Conservation (phyloP, 2,888 invertebrate species). For the Tenodera sinensis region DNA sequence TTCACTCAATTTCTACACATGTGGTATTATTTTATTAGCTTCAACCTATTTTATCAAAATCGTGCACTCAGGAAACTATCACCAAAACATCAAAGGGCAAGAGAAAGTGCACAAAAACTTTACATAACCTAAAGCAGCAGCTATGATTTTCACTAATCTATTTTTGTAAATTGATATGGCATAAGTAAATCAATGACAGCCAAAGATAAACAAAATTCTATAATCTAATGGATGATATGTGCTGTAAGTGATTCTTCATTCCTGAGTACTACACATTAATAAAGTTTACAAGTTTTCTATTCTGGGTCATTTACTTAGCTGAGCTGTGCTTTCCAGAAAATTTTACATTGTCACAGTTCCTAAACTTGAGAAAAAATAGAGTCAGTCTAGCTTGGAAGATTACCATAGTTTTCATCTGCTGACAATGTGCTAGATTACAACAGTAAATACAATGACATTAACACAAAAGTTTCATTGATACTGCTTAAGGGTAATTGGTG, state of each 20-base stretch:
- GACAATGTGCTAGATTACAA: slow-evolving; percentile 14
- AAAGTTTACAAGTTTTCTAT: neutral
- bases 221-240: neutral
- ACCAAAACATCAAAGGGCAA: neutral
- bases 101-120: neutral
- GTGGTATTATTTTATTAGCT: neutral
- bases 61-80: neutral
- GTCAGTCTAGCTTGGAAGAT: slow-evolving; percentile 13
- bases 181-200: no score
- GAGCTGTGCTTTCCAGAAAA: neutral
- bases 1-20: neutral
- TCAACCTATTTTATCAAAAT: neutral
- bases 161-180: neutral
- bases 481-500: neutral
- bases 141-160: neutral
- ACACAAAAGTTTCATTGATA: neutral
- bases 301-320: neutral
- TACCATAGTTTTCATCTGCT: neutral
- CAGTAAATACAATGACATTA: slow-evolving; percentile 8
- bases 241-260: neutral
- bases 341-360: neutral
- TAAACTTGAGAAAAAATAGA: neutral
- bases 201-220: neutral
- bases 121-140: neutral
- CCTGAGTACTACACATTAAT: neutral